These are phyloP conservation scores for Rosalia funebris DNA, from an alignment of 2,888 invertebrate genomes.

Conservation along the genomic window DNA sequence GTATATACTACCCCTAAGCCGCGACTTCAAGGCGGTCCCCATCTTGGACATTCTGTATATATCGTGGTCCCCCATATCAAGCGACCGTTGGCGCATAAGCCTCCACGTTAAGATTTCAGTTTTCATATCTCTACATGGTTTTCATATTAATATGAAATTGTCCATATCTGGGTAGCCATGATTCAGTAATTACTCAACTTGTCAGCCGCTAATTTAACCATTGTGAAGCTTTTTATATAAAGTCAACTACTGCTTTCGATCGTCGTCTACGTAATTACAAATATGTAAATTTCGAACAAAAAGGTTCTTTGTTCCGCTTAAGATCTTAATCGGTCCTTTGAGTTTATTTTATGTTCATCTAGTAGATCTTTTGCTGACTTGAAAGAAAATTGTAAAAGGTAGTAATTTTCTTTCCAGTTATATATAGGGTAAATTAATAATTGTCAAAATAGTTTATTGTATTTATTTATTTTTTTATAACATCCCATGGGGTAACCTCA, in stretches of 20 bases:
- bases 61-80: no score
- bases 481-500: no score
- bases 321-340: slow-evolving; percentile 17
- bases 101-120: neutral
- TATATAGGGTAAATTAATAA: no score
- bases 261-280: slow-evolving; percentile 39
- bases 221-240: slow-evolving; percentile 22
- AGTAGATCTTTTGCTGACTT: no score
- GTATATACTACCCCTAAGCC: no score
- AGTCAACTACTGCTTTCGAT: slow-evolving; percentile 31
- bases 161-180: slow-evolving; percentile 7
- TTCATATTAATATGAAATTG: slow-evolving; percentile 7
- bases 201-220: slow-evolving; percentile 24
- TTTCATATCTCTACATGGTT: neutral
- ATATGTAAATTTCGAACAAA: slow-evolving; percentile 38
- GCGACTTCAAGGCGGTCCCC: no score
- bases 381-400: no score
- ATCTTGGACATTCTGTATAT: no score
- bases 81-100: slow-evolving; percentile 1
- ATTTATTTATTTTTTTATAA: no score
- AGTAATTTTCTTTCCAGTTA: no score
- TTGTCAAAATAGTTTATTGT: no score
- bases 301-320: slow-evolving; percentile 23
- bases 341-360: no score
- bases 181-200: slow-evolving; percentile 26